These are phyloP conservation scores for Bombus terrestris DNA, from an alignment of 1,140 invertebrate species.

Conservation along the genomic window DNA sequence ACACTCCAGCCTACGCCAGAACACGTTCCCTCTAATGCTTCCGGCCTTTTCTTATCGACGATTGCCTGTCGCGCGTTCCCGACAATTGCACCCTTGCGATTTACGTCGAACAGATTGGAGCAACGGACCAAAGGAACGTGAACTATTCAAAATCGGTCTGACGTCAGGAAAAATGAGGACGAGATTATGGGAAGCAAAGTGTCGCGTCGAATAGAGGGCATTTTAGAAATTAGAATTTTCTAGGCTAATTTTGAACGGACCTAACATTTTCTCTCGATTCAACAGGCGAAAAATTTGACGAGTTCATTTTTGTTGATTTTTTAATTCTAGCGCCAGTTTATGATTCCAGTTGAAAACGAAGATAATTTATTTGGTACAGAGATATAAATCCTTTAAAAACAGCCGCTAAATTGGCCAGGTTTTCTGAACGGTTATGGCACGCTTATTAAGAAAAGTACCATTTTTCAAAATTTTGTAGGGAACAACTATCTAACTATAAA, in stretches of 20 bases:
- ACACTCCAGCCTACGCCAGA: constrained; percentile 33
- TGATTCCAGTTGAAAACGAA: no score
- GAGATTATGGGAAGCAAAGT: not conserved
- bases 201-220: not conserved
- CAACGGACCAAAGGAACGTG: not conserved
- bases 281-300: not conserved
- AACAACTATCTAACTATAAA: no score
- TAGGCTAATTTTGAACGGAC: not conserved
- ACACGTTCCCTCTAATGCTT: constrained; percentile 45
- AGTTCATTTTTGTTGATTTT: not conserved
- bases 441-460: no score
- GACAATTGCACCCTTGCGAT: constrained; percentile 21
- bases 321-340: no score
- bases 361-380: no score
- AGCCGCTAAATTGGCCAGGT: no score
- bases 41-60: constrained; percentile 54
- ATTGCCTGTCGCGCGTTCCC: constrained; percentile 29
- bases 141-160: not conserved
- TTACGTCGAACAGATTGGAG: not conserved
- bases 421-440: no score
- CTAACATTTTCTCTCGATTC: no score
- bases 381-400: no score
- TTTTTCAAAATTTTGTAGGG: no score
- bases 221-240: not conserved
- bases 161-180: not conserved